phyloP scores from a whole-genome alignment of 1,140 invertebrate genomes.

The Sycobia sp. region DNA sequence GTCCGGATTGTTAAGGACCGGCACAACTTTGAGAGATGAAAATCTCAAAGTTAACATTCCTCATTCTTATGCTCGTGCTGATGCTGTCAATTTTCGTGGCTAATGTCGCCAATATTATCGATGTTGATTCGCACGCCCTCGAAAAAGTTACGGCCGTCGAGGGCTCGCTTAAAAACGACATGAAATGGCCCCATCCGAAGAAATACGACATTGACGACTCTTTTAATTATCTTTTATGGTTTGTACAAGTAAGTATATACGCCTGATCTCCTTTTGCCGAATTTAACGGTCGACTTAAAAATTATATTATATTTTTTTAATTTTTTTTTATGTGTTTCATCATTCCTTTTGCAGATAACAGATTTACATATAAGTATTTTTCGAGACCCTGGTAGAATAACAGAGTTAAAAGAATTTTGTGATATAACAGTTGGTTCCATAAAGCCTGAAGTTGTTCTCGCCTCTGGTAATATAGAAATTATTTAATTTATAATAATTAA shows the following conservation, averaged over 20 bases:
- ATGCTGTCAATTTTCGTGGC: slow-evolving; percentile 64
- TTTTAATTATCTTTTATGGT: slow-evolving; percentile 72
- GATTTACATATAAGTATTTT: slow-evolving; percentile 91
- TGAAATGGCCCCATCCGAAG: slow-evolving; percentile 40
- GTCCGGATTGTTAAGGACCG: not conserved
- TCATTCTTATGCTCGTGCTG: slow-evolving; percentile 60
- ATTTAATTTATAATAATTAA: too few species aligned
- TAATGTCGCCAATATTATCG: slow-evolving; percentile 64
- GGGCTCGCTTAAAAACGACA: slow-evolving; percentile 21
- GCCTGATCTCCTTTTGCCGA: not conserved
- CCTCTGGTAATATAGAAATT: slow-evolving; percentile 72
- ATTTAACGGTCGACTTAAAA: too few species aligned
- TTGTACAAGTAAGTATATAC: slow-evolving; percentile 73
- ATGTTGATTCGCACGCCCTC: slow-evolving; percentile 52
- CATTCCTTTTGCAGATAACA: slow-evolving; percentile 73
- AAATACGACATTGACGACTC: slow-evolving; percentile 64
- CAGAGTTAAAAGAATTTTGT: slow-evolving; percentile 83
- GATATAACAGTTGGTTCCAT: slow-evolving; percentile 74
- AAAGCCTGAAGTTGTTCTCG: slow-evolving; percentile 80
- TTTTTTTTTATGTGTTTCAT: too few species aligned
- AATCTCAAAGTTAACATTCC: slow-evolving; percentile 58
- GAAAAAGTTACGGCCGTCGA: slow-evolving; percentile 30
- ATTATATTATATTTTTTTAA: slow-evolving; percentile 15
- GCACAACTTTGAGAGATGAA: slow-evolving; percentile 55
- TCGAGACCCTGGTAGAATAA: slow-evolving; percentile 74